Conservation (phyloP, 2,113 vertebrate genomes). For the Athene cunicularia region DNA sequence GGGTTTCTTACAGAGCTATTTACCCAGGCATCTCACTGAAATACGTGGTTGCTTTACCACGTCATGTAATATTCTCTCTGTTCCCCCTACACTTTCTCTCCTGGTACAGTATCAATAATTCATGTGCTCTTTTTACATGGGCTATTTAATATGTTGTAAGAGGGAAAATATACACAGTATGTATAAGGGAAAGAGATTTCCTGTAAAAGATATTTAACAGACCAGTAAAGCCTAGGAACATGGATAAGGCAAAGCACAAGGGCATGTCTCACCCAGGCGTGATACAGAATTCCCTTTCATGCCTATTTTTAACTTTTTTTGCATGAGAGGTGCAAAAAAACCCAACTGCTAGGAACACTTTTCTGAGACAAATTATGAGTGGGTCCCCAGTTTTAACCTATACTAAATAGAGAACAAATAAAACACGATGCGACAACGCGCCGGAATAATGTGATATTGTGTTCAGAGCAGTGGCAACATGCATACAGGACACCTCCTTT, state of each 20-base stretch:
- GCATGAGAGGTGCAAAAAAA: neutral
- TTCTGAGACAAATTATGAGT: neutral
- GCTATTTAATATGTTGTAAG: neutral
- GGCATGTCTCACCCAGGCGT: neutral
- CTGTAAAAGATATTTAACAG: neutral
- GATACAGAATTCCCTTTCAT: neutral
- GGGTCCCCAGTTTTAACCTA: neutral
- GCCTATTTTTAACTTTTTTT: neutral
- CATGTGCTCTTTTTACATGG: neutral
- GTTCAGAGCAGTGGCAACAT: neutral
- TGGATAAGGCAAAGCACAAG: neutral
- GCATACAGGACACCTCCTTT: neutral
- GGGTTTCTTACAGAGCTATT: neutral
- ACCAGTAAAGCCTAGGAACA: neutral
- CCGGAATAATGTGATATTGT: neutral
- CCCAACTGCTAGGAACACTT: neutral
- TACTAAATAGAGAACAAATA: neutral
- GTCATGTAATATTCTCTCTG: conserved; percentile 29
- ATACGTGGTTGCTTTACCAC: neutral
- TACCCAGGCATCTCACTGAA: neutral
- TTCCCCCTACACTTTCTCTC: neutral
- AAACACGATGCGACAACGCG: rapidly evolving
- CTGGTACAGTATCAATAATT: conserved; percentile 9
- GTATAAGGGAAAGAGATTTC: neutral
- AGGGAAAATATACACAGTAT: neutral